Base-by-base conservation (phyloP, 2,888 invertebrate genomes). In the Aleiodes alternator region DNA sequence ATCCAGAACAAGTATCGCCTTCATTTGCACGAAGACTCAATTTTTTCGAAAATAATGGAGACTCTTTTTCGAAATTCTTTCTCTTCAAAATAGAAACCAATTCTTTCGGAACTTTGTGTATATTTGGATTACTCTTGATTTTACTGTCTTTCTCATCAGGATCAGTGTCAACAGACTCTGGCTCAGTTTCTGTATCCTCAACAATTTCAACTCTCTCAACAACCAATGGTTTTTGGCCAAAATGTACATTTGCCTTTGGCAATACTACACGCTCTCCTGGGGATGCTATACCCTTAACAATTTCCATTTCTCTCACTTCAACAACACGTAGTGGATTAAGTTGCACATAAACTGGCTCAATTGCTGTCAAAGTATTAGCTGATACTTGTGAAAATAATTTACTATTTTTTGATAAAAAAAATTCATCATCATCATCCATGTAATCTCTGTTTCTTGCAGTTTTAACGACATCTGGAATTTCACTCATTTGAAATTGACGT, bases 321-420 rank as follows among this genome's bases (percentile, higher is more conserved):
- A 95, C 95, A 80, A 94, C 91, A 80, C 92, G 92, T 70, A 92
- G 92, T 6, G 91, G 89, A 81, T 87, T 89, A 59, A 83, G 80
- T 72, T 85, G 82, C 11, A 81, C 69, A 48, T 76, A 77, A 3
- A 72, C 72, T 14, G 69, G 71, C 78, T 74, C 73, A 9, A 75
- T 56, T 4, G 71, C 61, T 1, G 82, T 80, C n/a, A 89, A 75
- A 4, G 84, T 86, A 83, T 93, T 91, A 31, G 91, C 90, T 0
- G 94, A 94, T 79, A 94, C 94, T 88, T 93, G 93, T 7, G 93
- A 93, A 87, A 95, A 94, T 11, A 94, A 90, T 53, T 92, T 92
- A 86, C 94, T 94, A 79, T 94, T 93, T 84, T 93, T 92, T 11
- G 94, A 91, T 73, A 94, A 89, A 82, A 88, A 89, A 76, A 89